Evolutionary conservation across 1,140 invertebrate species (phyloP).

Genomic region (Idris sp.): DNA sequence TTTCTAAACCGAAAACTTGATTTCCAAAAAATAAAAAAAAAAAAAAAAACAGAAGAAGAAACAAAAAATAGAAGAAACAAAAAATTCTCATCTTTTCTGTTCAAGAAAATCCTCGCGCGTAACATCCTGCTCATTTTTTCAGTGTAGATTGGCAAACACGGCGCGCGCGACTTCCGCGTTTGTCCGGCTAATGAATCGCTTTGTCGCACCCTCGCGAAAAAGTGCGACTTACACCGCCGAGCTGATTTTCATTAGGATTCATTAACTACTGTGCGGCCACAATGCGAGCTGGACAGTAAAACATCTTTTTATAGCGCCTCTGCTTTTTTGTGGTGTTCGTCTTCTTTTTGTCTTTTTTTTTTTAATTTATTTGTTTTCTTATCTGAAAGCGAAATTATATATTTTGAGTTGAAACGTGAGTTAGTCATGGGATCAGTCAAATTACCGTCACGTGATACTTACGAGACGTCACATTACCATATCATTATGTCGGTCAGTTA

Average conservation of each 20-base stretch:
- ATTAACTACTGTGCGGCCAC: conserved; percentile 46
- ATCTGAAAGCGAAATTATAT: conserved; percentile 28
- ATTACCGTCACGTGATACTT: conserved; percentile 49
- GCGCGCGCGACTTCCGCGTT: conserved; percentile 73
- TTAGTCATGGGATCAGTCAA: conserved; percentile 40
- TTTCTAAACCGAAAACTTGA: conserved; percentile 48
- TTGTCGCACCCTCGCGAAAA: conserved; percentile 68
- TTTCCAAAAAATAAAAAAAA: too few relatives aligned
- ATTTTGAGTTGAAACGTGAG: conserved; percentile 27
- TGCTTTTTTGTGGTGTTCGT: too few relatives aligned
- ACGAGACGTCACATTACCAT: conserved; percentile 40
- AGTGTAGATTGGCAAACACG: conserved; percentile 48
- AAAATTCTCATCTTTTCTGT: conserved; percentile 24
- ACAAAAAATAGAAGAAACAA: too few relatives aligned
- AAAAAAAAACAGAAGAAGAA: too few relatives aligned
- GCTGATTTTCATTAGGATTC: conserved; percentile 61
- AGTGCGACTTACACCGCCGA: conserved; percentile 45
- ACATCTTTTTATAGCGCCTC: too few relatives aligned
- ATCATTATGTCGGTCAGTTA: conserved; percentile 39
- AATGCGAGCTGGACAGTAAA: conserved; percentile 20
- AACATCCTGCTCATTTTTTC: conserved; percentile 50
- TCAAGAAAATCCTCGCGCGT: conserved; percentile 11
- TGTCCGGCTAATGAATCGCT: conserved; percentile 77
- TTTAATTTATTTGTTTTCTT: neutral
- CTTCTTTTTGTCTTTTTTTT: too few relatives aligned